These are phyloP conservation scores for mouse (Mus musculus) DNA, from an alignment of 2,113 vertebrate genomes.

Conservation along the genomic window DNA sequence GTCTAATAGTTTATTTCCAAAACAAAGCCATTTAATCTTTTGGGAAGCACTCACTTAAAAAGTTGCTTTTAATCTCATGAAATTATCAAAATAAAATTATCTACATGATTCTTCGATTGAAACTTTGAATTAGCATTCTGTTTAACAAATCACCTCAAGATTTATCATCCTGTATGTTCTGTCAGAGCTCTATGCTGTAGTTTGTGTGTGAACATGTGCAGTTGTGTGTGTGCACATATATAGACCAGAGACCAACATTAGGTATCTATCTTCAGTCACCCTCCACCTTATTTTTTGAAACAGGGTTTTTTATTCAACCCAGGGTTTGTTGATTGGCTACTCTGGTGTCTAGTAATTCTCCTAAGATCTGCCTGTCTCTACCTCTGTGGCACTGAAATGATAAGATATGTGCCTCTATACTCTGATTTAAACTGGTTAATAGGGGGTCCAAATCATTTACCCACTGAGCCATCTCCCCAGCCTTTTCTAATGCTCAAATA, in stretches of 20 bases:
- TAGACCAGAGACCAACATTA: neutral
- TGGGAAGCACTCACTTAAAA: conserved; percentile 73
- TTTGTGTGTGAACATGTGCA: neutral
- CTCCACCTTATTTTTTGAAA: neutral
- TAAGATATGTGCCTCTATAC: neutral
- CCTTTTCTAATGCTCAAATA: conserved; percentile 81
- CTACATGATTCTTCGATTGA: conserved; percentile 70
- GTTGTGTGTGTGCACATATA: neutral
- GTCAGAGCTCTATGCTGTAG: neutral
- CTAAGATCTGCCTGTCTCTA: neutral
- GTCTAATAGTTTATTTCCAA: conserved; percentile 44
- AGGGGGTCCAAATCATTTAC: neutral
- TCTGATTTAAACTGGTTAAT: neutral
- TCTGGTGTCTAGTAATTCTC: neutral
- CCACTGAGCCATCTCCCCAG: neutral
- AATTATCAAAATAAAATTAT: conserved; percentile 78
- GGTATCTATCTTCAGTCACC: neutral
- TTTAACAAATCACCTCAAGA: neutral
- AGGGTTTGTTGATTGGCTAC: neutral
- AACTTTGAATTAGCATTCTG: conserved; percentile 64
- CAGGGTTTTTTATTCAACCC: neutral
- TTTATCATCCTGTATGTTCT: neutral
- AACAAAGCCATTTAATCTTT: conserved; percentile 73
- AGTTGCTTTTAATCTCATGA: conserved; percentile 79
- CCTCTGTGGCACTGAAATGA: neutral